Conservation (phyloP, 2,888 invertebrate species). For the Ethmia dodecea region DNA sequence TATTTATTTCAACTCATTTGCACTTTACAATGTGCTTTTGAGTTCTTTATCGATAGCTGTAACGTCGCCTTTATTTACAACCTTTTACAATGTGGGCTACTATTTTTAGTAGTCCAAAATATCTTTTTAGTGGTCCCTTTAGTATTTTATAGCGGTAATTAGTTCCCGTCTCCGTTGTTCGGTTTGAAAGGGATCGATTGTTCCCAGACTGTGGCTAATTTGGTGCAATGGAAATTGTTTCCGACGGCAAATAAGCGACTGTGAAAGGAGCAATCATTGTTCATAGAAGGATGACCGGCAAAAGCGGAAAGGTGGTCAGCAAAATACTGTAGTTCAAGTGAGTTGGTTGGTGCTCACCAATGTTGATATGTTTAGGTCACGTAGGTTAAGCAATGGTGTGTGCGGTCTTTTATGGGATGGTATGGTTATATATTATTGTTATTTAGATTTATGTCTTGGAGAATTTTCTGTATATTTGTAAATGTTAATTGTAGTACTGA, state of each 20-base stretch:
- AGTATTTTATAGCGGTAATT: conserved; percentile 44
- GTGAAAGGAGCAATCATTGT: conserved; percentile 16
- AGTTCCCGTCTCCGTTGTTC: conserved; percentile 45
- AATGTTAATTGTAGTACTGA: too few species aligned
- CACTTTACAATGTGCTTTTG: conserved; percentile 42
- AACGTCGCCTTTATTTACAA: conserved; percentile 37
- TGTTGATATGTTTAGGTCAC: too few species aligned
- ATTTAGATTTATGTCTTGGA: too few species aligned
- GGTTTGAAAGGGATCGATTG: conserved; percentile 22
- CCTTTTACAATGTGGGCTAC: conserved; percentile 44
- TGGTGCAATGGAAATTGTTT: conserved; percentile 19
- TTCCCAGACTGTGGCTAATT: conserved; percentile 27
- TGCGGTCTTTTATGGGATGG: too few species aligned
- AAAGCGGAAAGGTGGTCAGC: background rate
- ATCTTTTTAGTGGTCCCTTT: conserved; percentile 27
- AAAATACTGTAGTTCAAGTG: too few species aligned
- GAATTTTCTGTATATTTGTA: too few species aligned
- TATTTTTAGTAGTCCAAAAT: conserved; percentile 29
- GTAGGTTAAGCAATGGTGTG: too few species aligned
- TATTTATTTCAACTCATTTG: conserved; percentile 51
- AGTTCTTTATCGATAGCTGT: conserved; percentile 33
- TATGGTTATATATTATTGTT: too few species aligned
- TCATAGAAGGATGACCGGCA: too few species aligned
- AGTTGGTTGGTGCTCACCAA: too few species aligned
- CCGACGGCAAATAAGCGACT: conserved; percentile 22